Evolutionary conservation across 2,113 vertebrate species (phyloP), one percentile per base, ranked within the genome.

Genomic region (Gracilinanus agilis): DNA sequence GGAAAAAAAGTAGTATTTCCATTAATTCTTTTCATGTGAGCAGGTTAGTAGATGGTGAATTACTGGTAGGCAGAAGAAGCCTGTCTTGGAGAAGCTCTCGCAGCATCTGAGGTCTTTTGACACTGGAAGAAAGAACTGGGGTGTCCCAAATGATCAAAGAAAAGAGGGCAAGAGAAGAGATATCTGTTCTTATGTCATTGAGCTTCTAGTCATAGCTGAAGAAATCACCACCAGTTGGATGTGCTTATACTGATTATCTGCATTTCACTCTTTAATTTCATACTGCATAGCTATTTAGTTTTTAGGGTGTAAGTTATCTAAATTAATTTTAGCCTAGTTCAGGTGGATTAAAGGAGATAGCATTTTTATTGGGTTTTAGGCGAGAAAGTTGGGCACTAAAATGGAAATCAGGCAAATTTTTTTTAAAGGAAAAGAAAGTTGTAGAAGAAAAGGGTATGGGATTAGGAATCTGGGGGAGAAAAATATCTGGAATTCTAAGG

Each of bases 351-450:
- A 90, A 44, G 23, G 94, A 93, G 90, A 89, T 55, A 91, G 54
- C 67, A n/a, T 54, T 94, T 97, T 95, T 92, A 95, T 83, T 93
- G 56, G 58, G 93, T 94, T 44, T 90, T 83, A 96, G 61, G 56
- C 92, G 94, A 92, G 93, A 93, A 91, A 94, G 44, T 67, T 67
- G 44, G 91, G 53, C 29, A 88, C 54, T 89, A 89, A 94, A 95
- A 40, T 95, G 88, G 56, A 98, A 93, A 94, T 94, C 19, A 49
- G 61, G 90, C 40, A 91, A 67, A 58, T 95, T 5, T 90, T 75
- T 75, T 91, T 88, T 67, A 13, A 97, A 95, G 94, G 27, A 92
- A 53, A 91, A 0, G 23, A 49, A 11, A 89, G 40, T 53, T 44
- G 9, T 25, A 24, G 8, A 21, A 49, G 21, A 55, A 58, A 91